These are phyloP conservation scores for Sturnus vulgaris DNA, from an alignment of 2,113 vertebrate species.

Conservation along the genomic window DNA sequence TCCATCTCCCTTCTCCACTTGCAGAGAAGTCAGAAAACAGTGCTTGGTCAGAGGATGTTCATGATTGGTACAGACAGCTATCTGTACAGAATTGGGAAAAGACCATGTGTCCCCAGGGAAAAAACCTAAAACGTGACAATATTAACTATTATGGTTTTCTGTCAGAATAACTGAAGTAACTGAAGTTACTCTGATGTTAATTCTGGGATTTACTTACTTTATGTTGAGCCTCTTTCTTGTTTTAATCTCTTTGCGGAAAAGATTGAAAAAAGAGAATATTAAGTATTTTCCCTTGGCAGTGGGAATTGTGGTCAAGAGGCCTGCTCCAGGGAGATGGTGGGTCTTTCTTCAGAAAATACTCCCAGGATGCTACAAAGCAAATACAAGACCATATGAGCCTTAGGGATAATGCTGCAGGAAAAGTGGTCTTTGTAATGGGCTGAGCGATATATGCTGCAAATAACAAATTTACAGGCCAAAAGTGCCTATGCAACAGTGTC, in stretches of 20 bases:
- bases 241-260: background rate
- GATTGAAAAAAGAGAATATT: background rate
- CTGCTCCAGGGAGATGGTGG: background rate
- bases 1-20: background rate
- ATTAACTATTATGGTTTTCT: background rate
- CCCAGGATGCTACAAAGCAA: background rate
- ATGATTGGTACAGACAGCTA: background rate
- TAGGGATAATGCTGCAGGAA: background rate
- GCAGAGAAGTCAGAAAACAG: background rate
- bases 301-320: background rate
- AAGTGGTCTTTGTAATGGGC: background rate
- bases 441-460: background rate
- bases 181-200: background rate
- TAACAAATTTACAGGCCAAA: background rate
- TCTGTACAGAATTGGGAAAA: background rate
- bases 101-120: background rate
- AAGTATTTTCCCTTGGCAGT: background rate
- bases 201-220: background rate
- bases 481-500: background rate
- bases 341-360: background rate
- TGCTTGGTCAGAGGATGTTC: background rate
- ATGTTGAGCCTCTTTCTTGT: background rate
- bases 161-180: background rate
- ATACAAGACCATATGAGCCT: background rate
- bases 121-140: background rate